These are phyloP conservation scores for Leptopilina clavipes DNA, from an alignment of 1,140 invertebrate genomes.

Conservation along the genomic window DNA sequence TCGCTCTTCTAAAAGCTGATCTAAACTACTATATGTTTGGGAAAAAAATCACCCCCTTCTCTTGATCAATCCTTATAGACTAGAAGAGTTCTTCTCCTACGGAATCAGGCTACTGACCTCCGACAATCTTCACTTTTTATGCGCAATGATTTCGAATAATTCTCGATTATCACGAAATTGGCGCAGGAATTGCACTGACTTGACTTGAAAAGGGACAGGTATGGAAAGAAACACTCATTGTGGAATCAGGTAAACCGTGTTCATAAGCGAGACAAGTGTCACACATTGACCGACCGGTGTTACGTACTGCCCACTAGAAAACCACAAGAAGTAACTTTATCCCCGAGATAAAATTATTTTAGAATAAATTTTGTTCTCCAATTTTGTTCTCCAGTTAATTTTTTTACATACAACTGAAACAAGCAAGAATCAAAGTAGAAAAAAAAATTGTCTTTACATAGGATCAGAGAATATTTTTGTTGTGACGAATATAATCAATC, in stretches of 20 bases:
- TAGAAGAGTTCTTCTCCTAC: background rate
- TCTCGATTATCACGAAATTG: background rate
- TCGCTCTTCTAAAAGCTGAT: slow-evolving; percentile 8
- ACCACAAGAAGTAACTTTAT: slow-evolving; percentile 53
- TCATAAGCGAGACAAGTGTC: slow-evolving; percentile 54
- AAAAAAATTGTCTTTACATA: no score
- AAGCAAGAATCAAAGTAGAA: no score
- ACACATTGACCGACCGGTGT: slow-evolving; percentile 54
- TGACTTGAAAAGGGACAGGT: no score
- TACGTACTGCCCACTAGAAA: slow-evolving; percentile 46
- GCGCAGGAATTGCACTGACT: no score
- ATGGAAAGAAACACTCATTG: background rate
- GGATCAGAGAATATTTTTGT: no score
- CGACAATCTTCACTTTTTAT: background rate
- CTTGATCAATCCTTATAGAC: background rate
- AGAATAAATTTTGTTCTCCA: no score
- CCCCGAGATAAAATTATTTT: no score
- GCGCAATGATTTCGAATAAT: background rate
- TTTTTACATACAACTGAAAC: no score
- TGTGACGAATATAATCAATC: slow-evolving; percentile 16
- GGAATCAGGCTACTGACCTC: slow-evolving; percentile 27
- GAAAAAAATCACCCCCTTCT: background rate
- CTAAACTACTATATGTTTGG: slow-evolving; percentile 9
- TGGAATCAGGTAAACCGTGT: slow-evolving; percentile 12
- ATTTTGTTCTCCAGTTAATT: no score